Evolutionary conservation across 1,140 invertebrate species (phyloP), one percentile per base, ranked within the genome.

Genomic region (Heterodera schachtii): DNA sequence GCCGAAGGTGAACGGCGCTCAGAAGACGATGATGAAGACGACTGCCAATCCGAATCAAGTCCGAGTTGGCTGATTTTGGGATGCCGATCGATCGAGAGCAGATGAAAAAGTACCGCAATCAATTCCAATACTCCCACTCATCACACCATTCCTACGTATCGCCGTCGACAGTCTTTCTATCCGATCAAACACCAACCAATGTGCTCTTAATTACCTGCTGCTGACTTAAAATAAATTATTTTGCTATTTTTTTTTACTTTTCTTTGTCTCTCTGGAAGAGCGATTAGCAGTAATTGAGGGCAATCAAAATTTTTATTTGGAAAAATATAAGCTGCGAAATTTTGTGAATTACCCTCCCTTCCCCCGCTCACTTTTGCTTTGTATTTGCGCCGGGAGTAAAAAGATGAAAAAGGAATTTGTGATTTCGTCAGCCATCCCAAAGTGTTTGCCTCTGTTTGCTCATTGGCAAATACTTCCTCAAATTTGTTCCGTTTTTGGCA

Each of bases 1-100:
- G 73, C n/a, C 86, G 21, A 81, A 81, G 52, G 52, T 80, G 16
- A 67, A 78, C 79, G 49, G 57, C 57, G 16, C 57, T 64, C 57
- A 64, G 19, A 64, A 64, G 11, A 19, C 57, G 16, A 64, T 60
- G 31, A 13, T 43, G 49, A 64, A 46, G 64, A 19, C 79, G 6
- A 21, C 52, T 31, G 31, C 41, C 66, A 79, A 76, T n/a, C 69
- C 31, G 69, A 46, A 21, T 46, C 69, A 71, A 19, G 69, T 71
- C 41, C n/a, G 69, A 71, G 69, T 71, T 41, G 69, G 69, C 69
- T 71, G 69, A 71, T 46, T 41, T 6, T 8, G 69, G 69, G 41
- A 71, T 19, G 57, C 57, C 19, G 57, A 64, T 64, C 57, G 57
- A 64, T 64, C 16, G 57, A 13, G 57, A 64, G 16, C 57, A 19